Base-by-base conservation (phyloP, 2,797 vertebrate genomes). In the Chrysocyon brachyurus region DNA sequence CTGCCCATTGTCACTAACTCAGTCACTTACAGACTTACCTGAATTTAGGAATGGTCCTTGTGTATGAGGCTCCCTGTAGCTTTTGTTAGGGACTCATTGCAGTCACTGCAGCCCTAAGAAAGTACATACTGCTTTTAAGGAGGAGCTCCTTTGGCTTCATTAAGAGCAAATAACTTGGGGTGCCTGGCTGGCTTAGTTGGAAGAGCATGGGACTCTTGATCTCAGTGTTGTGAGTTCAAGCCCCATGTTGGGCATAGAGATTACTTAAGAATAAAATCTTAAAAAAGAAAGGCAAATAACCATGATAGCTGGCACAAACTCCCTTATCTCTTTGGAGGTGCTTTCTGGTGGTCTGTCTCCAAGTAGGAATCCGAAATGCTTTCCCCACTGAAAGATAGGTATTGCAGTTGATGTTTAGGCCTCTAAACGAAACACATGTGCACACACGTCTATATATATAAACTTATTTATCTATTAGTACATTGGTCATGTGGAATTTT, bases 301-400 rank as follows among this genome's bases (percentile, higher is more conserved):
- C 8, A 1, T 56, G 16, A 46, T 54, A 83, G 33, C 28, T 75
- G 57, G 57, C 46, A 24, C 19, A 61, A 90, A 95, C 75, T 82
- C 17, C 52, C 63, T 46, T 64, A 15, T 56, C 16, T 85, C 40
- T 63, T 94, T 26, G 63, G 46, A 94, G 33, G 31, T 90, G 33
- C 57, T 90, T 90, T 87, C 81, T 12, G 4, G 21, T 89, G 40
- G 72, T 82, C 52, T 86, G 26, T 81, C 49, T 75, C 78, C 28
- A 75, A 52, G 31, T 61, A 92, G 61, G 31, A 91, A 64, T 90
- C 36, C 24, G 87, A 24, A 68, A 61, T 15, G 31, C 16, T 79
- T 97, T 91, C 61, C n/a, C 26, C 5, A 12, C 17, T 68, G 64
- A 96, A 81, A 94, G 81, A 33, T 89, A 94, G 81, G 31, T 89